Evolutionary conservation across 1,140 invertebrate genomes (phyloP).

Genomic region (Leptopilina clavipes): DNA sequence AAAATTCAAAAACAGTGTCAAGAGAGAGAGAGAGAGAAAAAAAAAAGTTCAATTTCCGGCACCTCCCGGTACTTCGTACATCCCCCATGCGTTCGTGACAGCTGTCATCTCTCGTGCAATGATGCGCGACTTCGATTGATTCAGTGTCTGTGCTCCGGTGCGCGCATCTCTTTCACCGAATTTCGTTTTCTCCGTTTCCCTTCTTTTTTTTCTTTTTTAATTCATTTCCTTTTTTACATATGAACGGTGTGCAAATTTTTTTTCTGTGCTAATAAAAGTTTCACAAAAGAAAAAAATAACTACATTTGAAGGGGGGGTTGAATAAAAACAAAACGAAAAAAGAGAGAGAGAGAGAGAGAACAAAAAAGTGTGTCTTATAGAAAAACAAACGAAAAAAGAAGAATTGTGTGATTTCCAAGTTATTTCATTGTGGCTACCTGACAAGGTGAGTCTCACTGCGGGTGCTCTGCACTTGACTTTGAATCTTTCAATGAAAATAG

Average conservation of each 20-base stretch:
- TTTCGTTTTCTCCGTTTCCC: background rate
- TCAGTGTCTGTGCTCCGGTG: slow-evolving; percentile 32
- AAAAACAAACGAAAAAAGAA: background rate
- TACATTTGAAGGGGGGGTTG: no score
- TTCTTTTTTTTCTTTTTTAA: background rate
- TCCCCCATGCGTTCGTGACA: slow-evolving; percentile 17
- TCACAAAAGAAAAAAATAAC: no score
- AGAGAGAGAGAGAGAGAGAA: no score
- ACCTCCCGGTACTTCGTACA: background rate
- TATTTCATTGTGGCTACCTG: background rate
- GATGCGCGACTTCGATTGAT: slow-evolving; percentile 13
- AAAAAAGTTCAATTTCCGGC: background rate
- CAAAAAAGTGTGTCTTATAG: background rate
- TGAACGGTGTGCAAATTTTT: no score
- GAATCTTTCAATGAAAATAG: background rate
- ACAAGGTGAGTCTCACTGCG: slow-evolving; percentile 1
- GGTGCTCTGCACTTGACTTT: slow-evolving; percentile 2
- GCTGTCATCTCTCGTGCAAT: slow-evolving; percentile 10
- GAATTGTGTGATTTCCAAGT: background rate
- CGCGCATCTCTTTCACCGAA: slow-evolving; percentile 7
- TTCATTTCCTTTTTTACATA: no score
- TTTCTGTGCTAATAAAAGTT: background rate
- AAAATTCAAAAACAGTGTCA: background rate
- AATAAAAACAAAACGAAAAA: background rate
- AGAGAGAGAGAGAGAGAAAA: background rate